Percentiles rank a stretch among this genome's conserved stretches.
Conservation (phyloP, 2,888 invertebrate genomes). For the Myathropa florea region DNA sequence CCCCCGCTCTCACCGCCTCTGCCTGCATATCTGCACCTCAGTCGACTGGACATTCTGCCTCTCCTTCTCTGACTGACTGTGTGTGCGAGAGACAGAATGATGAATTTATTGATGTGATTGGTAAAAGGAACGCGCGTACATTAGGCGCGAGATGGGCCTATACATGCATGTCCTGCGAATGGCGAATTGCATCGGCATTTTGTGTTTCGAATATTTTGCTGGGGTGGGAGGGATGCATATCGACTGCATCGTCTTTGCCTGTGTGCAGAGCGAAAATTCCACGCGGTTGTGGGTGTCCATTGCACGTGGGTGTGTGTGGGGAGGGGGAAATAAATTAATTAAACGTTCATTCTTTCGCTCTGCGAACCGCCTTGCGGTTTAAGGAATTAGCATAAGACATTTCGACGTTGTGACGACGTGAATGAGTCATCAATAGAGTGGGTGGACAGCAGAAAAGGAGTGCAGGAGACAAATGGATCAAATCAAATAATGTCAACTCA, state of each 20-base stretch:
- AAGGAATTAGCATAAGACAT: too few species aligned
- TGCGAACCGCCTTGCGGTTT: too few species aligned
- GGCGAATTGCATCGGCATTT: conserved; percentile 21
- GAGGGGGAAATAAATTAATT: too few species aligned
- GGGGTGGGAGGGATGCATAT: background rate
- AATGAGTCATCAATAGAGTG: too few species aligned
- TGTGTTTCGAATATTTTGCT: background rate
- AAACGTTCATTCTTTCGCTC: too few species aligned
- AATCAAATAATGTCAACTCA: too few species aligned
- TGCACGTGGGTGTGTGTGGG: background rate
- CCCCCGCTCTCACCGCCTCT: background rate
- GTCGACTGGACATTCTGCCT: background rate
- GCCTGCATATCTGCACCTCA: background rate
- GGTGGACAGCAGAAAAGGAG: too few species aligned
- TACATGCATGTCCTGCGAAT: conserved; percentile 8
- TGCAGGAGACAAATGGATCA: too few species aligned
- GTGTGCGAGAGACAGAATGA: background rate
- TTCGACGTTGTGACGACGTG: too few species aligned
- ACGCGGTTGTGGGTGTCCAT: background rate
- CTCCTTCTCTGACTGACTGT: background rate
- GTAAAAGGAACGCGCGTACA: conserved; percentile 50
- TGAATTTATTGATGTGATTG: background rate
- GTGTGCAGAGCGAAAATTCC: too few species aligned
- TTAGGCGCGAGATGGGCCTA: conserved; percentile 21
- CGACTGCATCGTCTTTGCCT: too few species aligned